Conservation (phyloP, 1,140 invertebrate species). For the Euschistus heros region DNA sequence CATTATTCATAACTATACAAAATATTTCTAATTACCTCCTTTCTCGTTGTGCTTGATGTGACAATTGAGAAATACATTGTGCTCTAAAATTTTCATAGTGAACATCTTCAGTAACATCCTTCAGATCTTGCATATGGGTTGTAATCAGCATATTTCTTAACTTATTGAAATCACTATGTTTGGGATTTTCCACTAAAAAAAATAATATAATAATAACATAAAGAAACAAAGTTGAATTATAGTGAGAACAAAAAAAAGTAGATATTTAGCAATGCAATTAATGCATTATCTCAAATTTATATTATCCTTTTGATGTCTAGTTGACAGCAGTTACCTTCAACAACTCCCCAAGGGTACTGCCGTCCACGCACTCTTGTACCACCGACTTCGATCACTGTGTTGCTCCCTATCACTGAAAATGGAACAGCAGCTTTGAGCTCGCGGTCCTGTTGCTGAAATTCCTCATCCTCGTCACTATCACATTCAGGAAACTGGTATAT, state of each 20-base stretch:
- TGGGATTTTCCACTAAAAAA: constrained; percentile 82
- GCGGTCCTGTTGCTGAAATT: constrained; percentile 82
- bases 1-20: neutral
- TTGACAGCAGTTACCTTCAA: constrained; percentile 58
- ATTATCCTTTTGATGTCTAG: no score
- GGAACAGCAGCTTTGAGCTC: constrained; percentile 85
- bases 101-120: constrained; percentile 88
- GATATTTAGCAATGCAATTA: neutral
- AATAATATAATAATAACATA: constrained; percentile 14
- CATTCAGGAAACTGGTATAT: constrained; percentile 97
- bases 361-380: constrained; percentile 74
- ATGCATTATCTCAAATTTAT: no score
- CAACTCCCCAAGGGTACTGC: constrained; percentile 96
- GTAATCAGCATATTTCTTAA: constrained; percentile 93
- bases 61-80: constrained; percentile 81
- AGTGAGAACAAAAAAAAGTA: neutral
- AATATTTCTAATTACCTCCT: constrained; percentile 38
- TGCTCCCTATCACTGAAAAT: constrained; percentile 94
- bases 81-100: constrained; percentile 94
- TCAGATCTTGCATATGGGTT: constrained; percentile 90
- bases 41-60: constrained; percentile 69
- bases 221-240: no score
- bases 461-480: constrained; percentile 86
- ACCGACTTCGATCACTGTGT: constrained; percentile 85
- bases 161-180: constrained; percentile 95